phyloP scores from a whole-genome alignment of 2,113 vertebrate genomes.

The Desmodus rotundus region DNA sequence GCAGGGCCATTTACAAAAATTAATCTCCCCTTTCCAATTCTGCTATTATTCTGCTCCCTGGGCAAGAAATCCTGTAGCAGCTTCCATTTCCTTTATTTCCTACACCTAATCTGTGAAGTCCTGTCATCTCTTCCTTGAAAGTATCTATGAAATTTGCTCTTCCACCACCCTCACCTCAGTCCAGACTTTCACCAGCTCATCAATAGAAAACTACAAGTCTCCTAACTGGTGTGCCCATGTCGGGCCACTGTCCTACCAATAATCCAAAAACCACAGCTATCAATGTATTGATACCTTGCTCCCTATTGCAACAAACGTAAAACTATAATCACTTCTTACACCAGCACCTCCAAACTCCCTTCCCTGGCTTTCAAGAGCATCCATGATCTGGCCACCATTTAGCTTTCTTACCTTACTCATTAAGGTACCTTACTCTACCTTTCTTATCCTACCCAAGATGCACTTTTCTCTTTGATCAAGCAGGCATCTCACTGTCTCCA shows the following conservation, averaged over 20 bases:
- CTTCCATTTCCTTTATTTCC: neutral
- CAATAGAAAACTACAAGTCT: neutral
- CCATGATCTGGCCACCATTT: neutral
- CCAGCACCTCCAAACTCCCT: neutral
- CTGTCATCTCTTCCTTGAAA: conserved; percentile 4
- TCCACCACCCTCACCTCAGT: neutral
- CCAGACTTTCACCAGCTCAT: neutral
- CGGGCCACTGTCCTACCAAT: neutral
- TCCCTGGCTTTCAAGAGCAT: neutral
- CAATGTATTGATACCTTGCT: neutral
- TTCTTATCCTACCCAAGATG: neutral
- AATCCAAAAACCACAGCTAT: neutral
- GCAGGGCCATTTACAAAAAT: neutral
- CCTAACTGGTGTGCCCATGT: neutral
- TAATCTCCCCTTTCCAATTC: neutral
- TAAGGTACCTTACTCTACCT: too few relatives aligned
- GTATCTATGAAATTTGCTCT: neutral
- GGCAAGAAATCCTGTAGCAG: neutral
- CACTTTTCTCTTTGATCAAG: neutral
- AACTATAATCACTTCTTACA: neutral
- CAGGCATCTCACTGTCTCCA: neutral
- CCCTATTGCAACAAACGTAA: neutral
- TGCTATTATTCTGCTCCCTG: neutral
- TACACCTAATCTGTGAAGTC: neutral
- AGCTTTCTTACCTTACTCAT: neutral